phyloP scores from a whole-genome alignment of 2,113 vertebrate species.

The Syrmaticus mikado region DNA sequence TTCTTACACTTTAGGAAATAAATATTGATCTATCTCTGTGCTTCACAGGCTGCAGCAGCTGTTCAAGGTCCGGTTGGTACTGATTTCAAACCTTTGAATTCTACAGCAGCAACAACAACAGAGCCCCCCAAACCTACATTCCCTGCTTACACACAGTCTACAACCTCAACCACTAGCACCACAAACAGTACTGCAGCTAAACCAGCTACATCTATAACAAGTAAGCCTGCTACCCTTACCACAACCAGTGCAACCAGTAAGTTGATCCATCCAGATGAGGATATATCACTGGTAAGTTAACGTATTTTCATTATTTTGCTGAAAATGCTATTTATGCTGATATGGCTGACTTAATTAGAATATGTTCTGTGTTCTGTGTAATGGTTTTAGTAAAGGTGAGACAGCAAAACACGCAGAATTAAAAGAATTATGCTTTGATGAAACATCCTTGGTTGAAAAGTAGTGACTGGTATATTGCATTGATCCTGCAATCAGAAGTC shows the following conservation, averaged over 20 bases:
- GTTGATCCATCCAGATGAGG: conserved; percentile 99
- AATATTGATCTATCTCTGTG: conserved; percentile 56
- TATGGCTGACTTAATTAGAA: not conserved
- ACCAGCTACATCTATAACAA: conserved; percentile 92
- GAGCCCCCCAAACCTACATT: conserved; percentile 97
- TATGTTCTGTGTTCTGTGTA: not conserved
- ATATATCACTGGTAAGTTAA: conserved; percentile 99
- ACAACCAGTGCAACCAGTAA: conserved; percentile 99
- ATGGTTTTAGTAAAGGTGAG: not conserved
- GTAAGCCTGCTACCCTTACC: conserved; percentile 97
- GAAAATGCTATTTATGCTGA: not conserved
- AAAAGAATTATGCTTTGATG: not conserved
- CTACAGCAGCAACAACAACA: conserved; percentile 83
- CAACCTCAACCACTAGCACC: conserved; percentile 90
- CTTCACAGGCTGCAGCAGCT: conserved; percentile 89
- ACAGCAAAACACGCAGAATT: not conserved
- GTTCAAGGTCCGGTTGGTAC: conserved; percentile 88
- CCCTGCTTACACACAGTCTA: conserved; percentile 97
- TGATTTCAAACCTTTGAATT: conserved; percentile 90
- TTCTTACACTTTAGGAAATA: not conserved
- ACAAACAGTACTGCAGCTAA: conserved; percentile 96
- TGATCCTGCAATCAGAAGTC: not conserved
- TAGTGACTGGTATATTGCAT: not conserved
- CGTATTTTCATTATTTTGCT: not conserved
- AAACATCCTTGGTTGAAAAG: not conserved